phyloP scores from a whole-genome alignment of 2,888 invertebrate genomes.

The Blera fallax region DNA sequence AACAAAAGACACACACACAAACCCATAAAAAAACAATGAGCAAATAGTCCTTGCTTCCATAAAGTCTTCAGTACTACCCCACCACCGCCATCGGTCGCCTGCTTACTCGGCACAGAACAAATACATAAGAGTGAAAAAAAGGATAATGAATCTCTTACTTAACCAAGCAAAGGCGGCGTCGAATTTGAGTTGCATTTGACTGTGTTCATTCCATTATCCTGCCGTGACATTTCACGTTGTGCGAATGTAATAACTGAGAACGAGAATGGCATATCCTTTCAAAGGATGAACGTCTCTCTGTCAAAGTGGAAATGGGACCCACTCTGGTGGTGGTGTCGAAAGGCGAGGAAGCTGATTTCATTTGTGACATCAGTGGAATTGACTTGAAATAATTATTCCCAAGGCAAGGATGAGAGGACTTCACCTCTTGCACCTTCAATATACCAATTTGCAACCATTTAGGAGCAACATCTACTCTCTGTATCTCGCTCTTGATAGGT shows the following conservation, averaged over 20 bases:
- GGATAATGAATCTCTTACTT: conserved; percentile 49
- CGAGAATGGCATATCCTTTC: conserved; percentile 23
- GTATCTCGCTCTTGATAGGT: neutral
- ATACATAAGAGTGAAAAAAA: conserved; percentile 16
- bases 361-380: neutral
- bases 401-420: neutral
- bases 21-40: no score
- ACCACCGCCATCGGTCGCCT: neutral
- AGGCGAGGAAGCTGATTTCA: conserved; percentile 22
- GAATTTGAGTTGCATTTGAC: conserved; percentile 12
- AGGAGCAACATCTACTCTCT: neutral
- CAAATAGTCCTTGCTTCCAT: conserved; percentile 26
- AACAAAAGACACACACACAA: conserved; percentile 44
- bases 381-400: conserved; percentile 16
- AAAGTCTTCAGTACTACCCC: neutral
- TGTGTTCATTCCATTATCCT: conserved; percentile 35
- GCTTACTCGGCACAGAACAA: neutral
- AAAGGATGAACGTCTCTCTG: neutral
- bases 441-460: conserved; percentile 53
- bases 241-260: conserved; percentile 12
- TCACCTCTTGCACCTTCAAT: conserved; percentile 23
- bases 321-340: conserved; percentile 14
- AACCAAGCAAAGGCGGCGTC: neutral
- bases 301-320: neutral
- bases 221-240: conserved; percentile 33